These are phyloP conservation scores for Catharus fuscescens DNA, from an alignment of 2,113 vertebrate species.

Conservation along the genomic window DNA sequence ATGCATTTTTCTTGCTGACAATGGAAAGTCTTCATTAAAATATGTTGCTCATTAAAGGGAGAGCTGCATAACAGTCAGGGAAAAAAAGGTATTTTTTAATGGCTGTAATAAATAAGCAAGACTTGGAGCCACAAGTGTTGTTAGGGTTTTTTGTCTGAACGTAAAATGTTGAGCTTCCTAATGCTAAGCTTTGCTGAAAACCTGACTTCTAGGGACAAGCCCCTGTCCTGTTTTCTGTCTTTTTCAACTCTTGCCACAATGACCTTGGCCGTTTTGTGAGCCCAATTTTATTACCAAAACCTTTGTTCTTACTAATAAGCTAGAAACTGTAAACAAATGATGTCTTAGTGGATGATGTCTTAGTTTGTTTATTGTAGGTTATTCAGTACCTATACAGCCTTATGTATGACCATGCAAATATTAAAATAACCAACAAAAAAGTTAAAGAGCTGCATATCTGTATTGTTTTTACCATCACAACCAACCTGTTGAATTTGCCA, in stretches of 20 bases:
- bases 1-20: neutral
- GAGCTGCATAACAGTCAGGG: neutral
- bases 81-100: neutral
- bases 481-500: neutral
- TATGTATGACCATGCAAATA: neutral
- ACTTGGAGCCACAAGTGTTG: neutral
- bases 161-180: neutral
- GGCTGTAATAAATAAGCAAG: neutral
- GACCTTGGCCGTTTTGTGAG: neutral
- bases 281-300: neutral
- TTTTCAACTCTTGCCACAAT: neutral
- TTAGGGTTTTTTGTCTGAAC: neutral
- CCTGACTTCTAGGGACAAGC: neutral
- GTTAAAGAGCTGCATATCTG: rapidly evolving
- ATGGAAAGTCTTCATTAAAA: neutral
- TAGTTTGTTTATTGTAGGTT: neutral
- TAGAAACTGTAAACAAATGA: neutral
- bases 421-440: neutral
- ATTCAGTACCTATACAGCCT: neutral
- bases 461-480: neutral
- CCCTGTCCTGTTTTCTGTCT: neutral
- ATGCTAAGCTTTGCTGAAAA: neutral
- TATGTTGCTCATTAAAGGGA: neutral
- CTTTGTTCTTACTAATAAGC: neutral
- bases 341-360: neutral